These are phyloP conservation scores for Machimus atricapillus DNA, from an alignment of 2,888 invertebrate species.

Conservation along the genomic window DNA sequence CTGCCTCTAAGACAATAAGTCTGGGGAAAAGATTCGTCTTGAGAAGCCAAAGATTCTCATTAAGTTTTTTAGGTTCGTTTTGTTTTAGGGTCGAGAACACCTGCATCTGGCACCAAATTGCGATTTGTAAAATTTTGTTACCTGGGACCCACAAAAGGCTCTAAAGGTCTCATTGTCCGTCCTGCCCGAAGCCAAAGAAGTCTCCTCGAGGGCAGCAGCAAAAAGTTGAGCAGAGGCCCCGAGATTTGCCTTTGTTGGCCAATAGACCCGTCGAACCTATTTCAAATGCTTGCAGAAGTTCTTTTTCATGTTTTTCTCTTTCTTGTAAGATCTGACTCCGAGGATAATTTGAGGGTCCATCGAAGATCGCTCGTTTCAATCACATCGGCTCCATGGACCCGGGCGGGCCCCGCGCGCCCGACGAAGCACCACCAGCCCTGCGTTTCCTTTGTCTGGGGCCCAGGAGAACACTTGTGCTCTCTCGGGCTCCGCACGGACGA, in stretches of 20 bases:
- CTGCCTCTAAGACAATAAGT: not conserved
- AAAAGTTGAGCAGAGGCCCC: slow-evolving; percentile 3
- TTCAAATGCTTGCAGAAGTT: slow-evolving; percentile 35
- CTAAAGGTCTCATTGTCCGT: not conserved
- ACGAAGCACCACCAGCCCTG: not conserved
- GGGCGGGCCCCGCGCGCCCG: not conserved
- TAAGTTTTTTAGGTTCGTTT: not conserved
- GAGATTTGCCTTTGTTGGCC: slow-evolving; percentile 30
- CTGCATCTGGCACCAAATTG: slow-evolving; percentile 30
- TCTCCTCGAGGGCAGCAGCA: slow-evolving; percentile 6
- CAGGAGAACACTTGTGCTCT: slow-evolving; percentile 31
- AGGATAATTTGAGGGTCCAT: slow-evolving; percentile 20
- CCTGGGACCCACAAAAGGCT: slow-evolving; percentile 14
- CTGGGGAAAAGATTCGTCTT: not conserved
- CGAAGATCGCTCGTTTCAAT: slow-evolving; percentile 26
- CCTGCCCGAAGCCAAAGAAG: not conserved
- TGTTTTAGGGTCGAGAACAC: slow-evolving; percentile 10
- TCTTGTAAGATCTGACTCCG: slow-evolving; percentile 18
- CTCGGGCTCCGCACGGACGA: slow-evolving; percentile 21
- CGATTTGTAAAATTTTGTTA: slow-evolving; percentile 35
- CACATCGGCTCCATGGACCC: not conserved
- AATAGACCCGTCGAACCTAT: slow-evolving; percentile 38
- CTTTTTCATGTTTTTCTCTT: slow-evolving; percentile 1
- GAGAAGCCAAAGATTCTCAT: not conserved
- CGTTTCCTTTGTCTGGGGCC: not conserved